A percentile compares a stretch with the other conserved stretches of the same genome.
Evolutionary conservation across 2,888 invertebrate species (phyloP).

Genomic region (Conomelus anceps): DNA sequence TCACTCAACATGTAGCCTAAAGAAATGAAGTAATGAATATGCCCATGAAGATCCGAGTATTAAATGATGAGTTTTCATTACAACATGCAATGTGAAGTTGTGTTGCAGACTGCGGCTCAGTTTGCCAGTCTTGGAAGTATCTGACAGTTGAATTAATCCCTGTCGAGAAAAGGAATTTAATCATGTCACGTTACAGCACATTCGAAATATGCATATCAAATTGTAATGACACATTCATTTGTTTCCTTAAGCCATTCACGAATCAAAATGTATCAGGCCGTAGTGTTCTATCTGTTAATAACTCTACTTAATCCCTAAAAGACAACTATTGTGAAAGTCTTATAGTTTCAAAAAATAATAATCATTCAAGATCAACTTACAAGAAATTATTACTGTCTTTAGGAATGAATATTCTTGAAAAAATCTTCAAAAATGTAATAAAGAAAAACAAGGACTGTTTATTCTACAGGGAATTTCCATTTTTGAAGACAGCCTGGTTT

Average conservation of each 20-base stretch:
- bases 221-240: background rate
- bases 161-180: background rate
- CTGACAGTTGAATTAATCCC: background rate
- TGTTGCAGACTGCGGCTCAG: background rate
- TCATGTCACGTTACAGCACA: background rate
- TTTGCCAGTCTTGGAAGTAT: background rate
- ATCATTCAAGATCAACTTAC: too few relatives aligned
- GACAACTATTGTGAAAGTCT: too few relatives aligned
- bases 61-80: background rate
- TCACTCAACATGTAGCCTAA: too few relatives aligned
- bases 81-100: background rate
- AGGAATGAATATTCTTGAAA: too few relatives aligned
- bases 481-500: too few relatives aligned
- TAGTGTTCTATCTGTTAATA: too few relatives aligned
- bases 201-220: background rate
- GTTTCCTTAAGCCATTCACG: background rate
- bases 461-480: too few relatives aligned
- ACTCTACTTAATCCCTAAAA: too few relatives aligned
- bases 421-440: background rate
- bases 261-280: background rate
- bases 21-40: too few relatives aligned
- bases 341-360: too few relatives aligned
- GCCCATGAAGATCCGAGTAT: background rate
- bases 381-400: too few relatives aligned
- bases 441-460: too few relatives aligned